Percentiles rank a stretch among this genome's conserved stretches.
phyloP scores from a whole-genome alignment of 37 sponge, comb jelly and placozoan genomes.

The Geodia barretti region DNA sequence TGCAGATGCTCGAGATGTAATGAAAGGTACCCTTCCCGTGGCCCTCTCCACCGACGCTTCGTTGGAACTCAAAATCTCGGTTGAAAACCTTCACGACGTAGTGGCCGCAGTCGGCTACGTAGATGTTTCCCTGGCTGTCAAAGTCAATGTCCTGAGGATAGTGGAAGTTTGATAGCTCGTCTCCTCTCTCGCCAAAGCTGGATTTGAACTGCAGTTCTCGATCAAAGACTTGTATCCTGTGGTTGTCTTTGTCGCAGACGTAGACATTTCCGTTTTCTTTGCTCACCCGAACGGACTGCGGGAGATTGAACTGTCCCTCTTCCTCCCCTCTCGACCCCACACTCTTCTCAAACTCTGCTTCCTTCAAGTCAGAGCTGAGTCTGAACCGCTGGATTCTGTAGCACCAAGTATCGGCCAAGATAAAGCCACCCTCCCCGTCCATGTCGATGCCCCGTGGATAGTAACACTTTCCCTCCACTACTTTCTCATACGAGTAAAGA shows the following conservation, averaged over 20 bases:
- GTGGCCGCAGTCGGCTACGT: constrained; percentile 35
- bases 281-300: not conserved
- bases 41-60: constrained; percentile 19
- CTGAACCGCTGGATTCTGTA: not conserved
- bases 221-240: constrained; percentile 1
- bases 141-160: constrained; percentile 43
- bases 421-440: not conserved
- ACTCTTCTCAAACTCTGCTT: not conserved
- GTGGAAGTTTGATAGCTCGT: constrained; percentile 3
- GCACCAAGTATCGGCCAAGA: not conserved
- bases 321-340: not conserved
- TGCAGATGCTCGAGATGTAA: constrained; percentile 4
- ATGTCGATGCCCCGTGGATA: not conserved
- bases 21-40: not conserved
- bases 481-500: not conserved
- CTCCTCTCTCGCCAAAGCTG: constrained; percentile 7
- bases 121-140: constrained; percentile 37
- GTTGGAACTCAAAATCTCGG: not conserved
- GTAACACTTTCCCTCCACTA: not conserved
- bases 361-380: not conserved
- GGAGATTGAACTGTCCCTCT: not conserved
- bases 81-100: constrained; percentile 40
- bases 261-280: not conserved
- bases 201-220: constrained; percentile 10
- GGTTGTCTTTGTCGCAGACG: not conserved